phyloP scores from a whole-genome alignment of 1,140 invertebrate species.

The Trichonephila clavipes region DNA sequence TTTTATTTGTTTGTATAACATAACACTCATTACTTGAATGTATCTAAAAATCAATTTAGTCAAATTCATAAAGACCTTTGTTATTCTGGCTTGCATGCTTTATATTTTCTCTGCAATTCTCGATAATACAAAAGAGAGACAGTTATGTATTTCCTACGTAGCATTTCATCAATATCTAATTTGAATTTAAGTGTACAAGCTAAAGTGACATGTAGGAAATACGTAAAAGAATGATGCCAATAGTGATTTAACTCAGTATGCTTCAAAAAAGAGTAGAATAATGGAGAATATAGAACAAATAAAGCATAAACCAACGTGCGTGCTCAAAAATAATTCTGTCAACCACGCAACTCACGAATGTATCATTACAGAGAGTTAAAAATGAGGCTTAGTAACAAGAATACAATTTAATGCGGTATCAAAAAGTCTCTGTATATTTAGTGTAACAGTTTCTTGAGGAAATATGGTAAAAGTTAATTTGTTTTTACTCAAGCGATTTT shows the following conservation, averaged over 20 bases:
- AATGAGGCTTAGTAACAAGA: background rate
- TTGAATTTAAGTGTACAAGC: background rate
- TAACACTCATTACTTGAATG: background rate
- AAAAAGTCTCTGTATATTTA: background rate
- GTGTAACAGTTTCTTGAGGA: background rate
- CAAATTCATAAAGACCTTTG: background rate
- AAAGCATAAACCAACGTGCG: background rate
- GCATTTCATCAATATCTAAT: slow-evolving; percentile 8
- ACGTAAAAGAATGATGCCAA: too few relatives aligned
- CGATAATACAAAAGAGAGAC: slow-evolving; percentile 40
- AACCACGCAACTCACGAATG: slow-evolving; percentile 34
- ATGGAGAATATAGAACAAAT: background rate
- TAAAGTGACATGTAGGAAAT: background rate
- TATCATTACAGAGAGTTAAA: slow-evolving; percentile 5
- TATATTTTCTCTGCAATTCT: background rate
- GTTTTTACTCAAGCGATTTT: too few relatives aligned
- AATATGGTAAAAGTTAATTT: too few relatives aligned
- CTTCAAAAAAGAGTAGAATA: background rate
- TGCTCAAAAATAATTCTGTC: background rate
- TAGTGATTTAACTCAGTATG: background rate
- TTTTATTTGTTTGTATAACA: background rate
- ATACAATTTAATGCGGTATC: background rate
- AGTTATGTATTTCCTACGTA: background rate
- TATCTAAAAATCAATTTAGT: background rate
- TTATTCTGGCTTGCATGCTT: background rate